These are phyloP conservation scores for Crioceris asparagi DNA, from an alignment of 2,888 invertebrate species.

Conservation along the genomic window DNA sequence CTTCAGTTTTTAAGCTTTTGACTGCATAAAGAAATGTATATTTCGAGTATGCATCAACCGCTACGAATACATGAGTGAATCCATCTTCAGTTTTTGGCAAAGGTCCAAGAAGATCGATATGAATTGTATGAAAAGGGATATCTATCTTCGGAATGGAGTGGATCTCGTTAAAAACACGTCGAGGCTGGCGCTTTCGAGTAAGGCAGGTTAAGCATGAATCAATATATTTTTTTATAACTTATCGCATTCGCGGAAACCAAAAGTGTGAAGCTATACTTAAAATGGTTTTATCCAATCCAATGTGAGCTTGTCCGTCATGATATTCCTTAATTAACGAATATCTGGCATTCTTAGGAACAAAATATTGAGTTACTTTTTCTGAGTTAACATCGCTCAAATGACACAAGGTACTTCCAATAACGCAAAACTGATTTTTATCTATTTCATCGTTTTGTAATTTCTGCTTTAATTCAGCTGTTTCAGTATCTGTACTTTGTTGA, in stretches of 20 bases:
- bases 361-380: constrained; percentile 22
- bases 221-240: constrained; percentile 7
- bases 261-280: constrained; percentile 3
- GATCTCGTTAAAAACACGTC: constrained; percentile 3
- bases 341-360: constrained; percentile 5
- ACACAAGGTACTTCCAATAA: constrained; percentile 30
- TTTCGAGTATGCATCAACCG: constrained; percentile 3
- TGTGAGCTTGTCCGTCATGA: constrained; percentile 4
- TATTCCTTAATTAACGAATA: background rate
- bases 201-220: constrained; percentile 6
- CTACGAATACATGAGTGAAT: background rate
- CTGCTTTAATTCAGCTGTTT: too few species aligned
- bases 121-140: constrained; percentile 10
- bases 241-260: constrained; percentile 14
- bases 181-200: constrained; percentile 6
- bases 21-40: constrained; percentile 1
- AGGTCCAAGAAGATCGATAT: constrained; percentile 12
- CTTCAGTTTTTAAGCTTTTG: background rate
- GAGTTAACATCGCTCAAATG: too few species aligned
- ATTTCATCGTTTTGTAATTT: background rate
- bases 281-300: constrained; percentile 5
- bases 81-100: constrained; percentile 5
- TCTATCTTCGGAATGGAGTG: constrained; percentile 7
- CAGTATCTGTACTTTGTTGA: too few species aligned
- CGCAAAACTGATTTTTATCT: background rate